phyloP scores from a whole-genome alignment of 2,113 vertebrate genomes.

The Salvelinus fontinalis region DNA sequence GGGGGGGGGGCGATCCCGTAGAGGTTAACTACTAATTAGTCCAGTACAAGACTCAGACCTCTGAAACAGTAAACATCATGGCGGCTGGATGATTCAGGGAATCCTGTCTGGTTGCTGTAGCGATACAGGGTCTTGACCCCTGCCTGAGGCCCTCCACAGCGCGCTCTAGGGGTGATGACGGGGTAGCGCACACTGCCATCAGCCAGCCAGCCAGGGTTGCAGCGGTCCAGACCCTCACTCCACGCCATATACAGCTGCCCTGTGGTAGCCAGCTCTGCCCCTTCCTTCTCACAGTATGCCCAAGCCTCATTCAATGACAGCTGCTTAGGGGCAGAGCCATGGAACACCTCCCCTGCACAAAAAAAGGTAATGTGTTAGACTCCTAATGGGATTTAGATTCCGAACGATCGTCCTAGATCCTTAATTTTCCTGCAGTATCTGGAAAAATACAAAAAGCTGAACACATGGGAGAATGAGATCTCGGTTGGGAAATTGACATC shows the following conservation, averaged over 20 bases:
- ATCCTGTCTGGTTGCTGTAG: constrained; percentile 92
- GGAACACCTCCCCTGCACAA: constrained; percentile 82
- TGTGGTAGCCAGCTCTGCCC: constrained; percentile 80
- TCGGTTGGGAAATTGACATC: too few relatives aligned
- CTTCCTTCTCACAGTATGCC: constrained; percentile 72
- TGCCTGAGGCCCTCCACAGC: constrained; percentile 83
- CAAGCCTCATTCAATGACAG: constrained; percentile 83
- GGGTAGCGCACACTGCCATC: constrained; percentile 97
- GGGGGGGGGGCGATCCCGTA: too few relatives aligned
- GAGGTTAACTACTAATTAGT: too few relatives aligned
- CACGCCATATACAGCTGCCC: constrained; percentile 92
- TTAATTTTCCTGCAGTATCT: not conserved
- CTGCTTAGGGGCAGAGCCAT: constrained; percentile 71
- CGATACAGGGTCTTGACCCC: constrained; percentile 93
- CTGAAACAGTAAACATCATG: constrained; percentile 90
- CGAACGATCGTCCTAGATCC: not conserved
- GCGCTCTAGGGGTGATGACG: constrained; percentile 85
- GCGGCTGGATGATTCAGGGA: constrained; percentile 81
- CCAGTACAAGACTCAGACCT: constrained; percentile 66
- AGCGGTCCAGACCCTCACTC: constrained; percentile 86
- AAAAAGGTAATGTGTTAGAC: constrained; percentile 3
- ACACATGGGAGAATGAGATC: too few relatives aligned
- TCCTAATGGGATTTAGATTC: too few relatives aligned
- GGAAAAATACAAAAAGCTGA: not conserved
- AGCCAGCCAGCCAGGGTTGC: constrained; percentile 90